phyloP scores from a whole-genome alignment of 2,113 vertebrate species.

The Aythya baeri region DNA sequence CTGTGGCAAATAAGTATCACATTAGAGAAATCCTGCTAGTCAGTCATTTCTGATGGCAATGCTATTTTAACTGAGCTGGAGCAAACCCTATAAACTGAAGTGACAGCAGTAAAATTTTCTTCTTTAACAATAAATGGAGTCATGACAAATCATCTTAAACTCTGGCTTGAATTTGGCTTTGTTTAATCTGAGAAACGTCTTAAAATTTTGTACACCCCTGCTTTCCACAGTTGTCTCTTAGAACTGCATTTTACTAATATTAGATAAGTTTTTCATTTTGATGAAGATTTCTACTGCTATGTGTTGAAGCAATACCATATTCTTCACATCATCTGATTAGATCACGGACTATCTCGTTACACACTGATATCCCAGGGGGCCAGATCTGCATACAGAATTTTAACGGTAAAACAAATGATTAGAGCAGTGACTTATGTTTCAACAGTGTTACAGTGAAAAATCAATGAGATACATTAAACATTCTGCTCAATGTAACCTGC shows the following conservation, averaged over 20 bases:
- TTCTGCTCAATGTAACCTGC: conserved; percentile 3
- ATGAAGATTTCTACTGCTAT: conserved; percentile 3
- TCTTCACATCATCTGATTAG: conserved; percentile 24
- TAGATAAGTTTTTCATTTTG: not conserved
- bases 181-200: not conserved
- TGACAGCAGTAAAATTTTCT: conserved; percentile 16
- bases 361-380: not conserved
- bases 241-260: conserved; percentile 7
- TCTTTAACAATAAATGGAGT: not conserved
- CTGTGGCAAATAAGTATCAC: not conserved
- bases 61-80: conserved; percentile 4
- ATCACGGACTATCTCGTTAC: conserved; percentile 27
- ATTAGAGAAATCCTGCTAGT: conserved; percentile 6
- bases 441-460: conserved; percentile 27
- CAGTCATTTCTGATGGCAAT: not conserved
- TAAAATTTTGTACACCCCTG: not conserved
- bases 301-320: not conserved
- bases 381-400: conserved; percentile 36
- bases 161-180: not conserved
- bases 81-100: not conserved
- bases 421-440: conserved; percentile 14
- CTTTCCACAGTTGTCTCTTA: not conserved
- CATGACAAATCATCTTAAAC: not conserved
- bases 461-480: conserved; percentile 38
- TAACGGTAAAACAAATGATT: conserved; percentile 44